A percentile compares a stretch with the other conserved stretches of the same genome.
Evolutionary conservation across 35 echinoderm and acorn worm genomes (phyloP).

Genomic region (Ptychodera flava): DNA sequence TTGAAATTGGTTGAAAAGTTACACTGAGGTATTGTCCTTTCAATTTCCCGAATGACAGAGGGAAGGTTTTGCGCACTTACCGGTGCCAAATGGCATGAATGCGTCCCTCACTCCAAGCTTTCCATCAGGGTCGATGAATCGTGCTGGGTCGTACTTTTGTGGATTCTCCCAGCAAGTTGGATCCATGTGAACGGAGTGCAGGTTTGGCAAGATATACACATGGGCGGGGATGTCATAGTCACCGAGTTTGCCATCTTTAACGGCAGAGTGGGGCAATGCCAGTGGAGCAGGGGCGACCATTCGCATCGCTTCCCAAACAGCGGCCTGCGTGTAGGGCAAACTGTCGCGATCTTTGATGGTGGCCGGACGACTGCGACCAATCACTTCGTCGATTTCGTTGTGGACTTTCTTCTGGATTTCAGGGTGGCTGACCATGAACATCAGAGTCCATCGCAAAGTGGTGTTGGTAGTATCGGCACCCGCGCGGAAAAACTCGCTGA

Average conservation of each 20-base stretch:
- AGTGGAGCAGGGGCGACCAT: constrained; percentile 8
- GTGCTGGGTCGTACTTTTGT: neutral
- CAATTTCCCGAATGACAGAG: too few species aligned
- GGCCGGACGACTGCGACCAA: constrained; percentile 5
- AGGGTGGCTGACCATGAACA: constrained; percentile 39
- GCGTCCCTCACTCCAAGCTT: neutral
- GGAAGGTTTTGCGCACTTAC: too few species aligned
- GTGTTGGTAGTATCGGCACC: constrained; percentile 49
- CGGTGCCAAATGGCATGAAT: neutral
- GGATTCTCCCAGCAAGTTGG: neutral
- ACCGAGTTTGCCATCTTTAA: constrained; percentile 22
- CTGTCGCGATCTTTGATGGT: constrained; percentile 15
- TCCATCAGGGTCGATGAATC: neutral
- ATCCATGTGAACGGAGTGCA: neutral
- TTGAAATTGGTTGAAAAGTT: too few species aligned
- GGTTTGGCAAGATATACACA: neutral
- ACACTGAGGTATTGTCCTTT: too few species aligned
- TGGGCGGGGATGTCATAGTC: constrained; percentile 8
- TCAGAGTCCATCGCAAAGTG: constrained; percentile 40
- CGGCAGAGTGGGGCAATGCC: neutral
- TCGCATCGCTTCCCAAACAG: constrained; percentile 16
- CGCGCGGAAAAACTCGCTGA: constrained; percentile 40
- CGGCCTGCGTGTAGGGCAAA: constrained; percentile 13
- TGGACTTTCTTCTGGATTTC: constrained; percentile 34
- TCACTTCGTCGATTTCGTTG: constrained; percentile 15